Evolutionary conservation across 2,797 vertebrate genomes (phyloP), one percentile per base, ranked within the genome.

Genomic region (Alcedo atthis): DNA sequence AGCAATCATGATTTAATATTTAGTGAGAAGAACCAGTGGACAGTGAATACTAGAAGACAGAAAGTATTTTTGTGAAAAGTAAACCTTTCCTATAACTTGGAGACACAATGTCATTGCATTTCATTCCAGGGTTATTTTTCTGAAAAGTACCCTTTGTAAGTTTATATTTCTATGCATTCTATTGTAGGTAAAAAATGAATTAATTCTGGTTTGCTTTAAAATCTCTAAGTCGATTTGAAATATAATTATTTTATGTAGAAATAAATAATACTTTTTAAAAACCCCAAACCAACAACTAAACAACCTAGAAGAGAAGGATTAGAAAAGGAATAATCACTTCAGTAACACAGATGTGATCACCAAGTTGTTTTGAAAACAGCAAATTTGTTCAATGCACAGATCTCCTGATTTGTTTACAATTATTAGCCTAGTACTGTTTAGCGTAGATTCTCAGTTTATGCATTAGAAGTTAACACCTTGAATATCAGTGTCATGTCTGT

Each of bases 371-470:
- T 75, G 11, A 77, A 86, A 37, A 3, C 7, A 12, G 12, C 28
- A 40, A 87, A 95, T 86, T 54, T 14, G 15, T 61, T 94, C 78
- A n/a, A 16, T 35, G 13, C 24, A 19, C 45, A 12, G 15, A 71
- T 58, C 16, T 82, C 67, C 42, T 85, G 61, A 69, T 42, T 37
- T 54, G 17, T 81, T 4, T 35, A 22, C 57, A 81, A 82, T 73
- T 54, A 85, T 33, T 87, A 54, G 48, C 28, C 45, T 88, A 79
- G 77, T 90, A 93, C 59, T 85, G 20, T 42, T 63, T 5, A 7
- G 45, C 73, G 74, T 82, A 92, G 64, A 81, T 89, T 96, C 77
- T 71, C 73, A 85, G 12, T 64, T 21, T 68, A 81, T 92, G 24
- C 54, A 30, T 46, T 89, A 54, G 46, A 63, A 69, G 17, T 43